Conservation (phyloP, 1,140 invertebrate genomes). For the Sminthurides bifidus region DNA sequence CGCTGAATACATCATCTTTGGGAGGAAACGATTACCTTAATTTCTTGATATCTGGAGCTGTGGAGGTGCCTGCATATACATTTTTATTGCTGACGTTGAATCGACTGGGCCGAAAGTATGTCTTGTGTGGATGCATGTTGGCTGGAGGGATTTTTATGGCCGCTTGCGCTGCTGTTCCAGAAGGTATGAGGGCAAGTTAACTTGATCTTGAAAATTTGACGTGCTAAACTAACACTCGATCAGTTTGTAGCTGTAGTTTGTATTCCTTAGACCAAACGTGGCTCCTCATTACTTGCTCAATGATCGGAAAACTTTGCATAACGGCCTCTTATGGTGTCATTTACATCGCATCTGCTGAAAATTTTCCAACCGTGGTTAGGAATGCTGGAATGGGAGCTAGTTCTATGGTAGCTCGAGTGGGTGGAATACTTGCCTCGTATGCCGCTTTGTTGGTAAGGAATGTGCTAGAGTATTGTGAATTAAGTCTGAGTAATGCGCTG, state of each 20-base stretch:
- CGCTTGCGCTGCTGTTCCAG: conserved; percentile 18
- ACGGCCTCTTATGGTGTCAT: conserved; percentile 66
- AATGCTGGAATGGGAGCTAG: conserved; percentile 38
- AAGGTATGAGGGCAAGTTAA: conserved; percentile 12
- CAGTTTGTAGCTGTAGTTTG: conserved; percentile 10
- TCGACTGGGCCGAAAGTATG: conserved; percentile 54
- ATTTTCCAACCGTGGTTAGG: conserved; percentile 69
- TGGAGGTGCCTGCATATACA: conserved; percentile 63
- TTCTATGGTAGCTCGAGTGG: conserved; percentile 62
- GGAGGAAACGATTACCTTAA: conserved; percentile 62
- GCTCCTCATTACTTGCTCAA: conserved; percentile 54
- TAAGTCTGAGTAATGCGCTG: conserved; percentile 22
- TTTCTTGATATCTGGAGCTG: conserved; percentile 59
- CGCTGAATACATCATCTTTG: conserved; percentile 62
- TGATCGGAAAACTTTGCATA: conserved; percentile 70
- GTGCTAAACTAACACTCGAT: conserved; percentile 2
- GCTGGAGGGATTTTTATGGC: conserved; percentile 37
- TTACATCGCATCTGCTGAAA: conserved; percentile 68
- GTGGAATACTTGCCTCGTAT: conserved; percentile 62
- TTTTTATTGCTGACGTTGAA: conserved; percentile 52
- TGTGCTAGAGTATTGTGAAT: too few relatives aligned
- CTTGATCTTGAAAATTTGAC: too few relatives aligned
- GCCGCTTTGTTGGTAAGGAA: conserved; percentile 52
- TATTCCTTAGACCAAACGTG: conserved; percentile 43
- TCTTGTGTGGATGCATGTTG: conserved; percentile 57